These are phyloP conservation scores for Drosophila leontia DNA, from an alignment of 1,140 invertebrate species.

Conservation along the genomic window DNA sequence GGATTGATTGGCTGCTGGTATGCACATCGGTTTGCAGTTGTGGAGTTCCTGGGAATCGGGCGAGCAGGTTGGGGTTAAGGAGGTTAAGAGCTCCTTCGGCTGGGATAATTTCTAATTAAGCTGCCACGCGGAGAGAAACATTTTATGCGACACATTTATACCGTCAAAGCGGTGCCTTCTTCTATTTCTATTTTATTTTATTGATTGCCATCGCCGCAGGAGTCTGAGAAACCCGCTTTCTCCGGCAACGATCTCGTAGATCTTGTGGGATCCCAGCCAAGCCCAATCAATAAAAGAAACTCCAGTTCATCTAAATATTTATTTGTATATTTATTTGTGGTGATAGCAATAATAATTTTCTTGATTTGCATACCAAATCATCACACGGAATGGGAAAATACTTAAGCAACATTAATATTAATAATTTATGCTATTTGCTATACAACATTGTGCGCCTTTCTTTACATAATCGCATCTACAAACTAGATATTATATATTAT, in stretches of 20 bases:
- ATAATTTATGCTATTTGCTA: conserved; percentile 81
- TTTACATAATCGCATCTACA: conserved; percentile 39
- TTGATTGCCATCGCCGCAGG: conserved; percentile 58
- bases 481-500: conserved; percentile 20
- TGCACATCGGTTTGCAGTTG: conserved; percentile 58
- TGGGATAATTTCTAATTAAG: conserved; percentile 53
- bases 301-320: conserved; percentile 73
- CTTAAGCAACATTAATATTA: conserved; percentile 54
- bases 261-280: conserved; percentile 10
- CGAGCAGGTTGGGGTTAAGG: conserved; percentile 27
- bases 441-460: conserved; percentile 62
- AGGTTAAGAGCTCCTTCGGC: conserved; percentile 28
- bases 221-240: conserved; percentile 50
- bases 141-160: conserved; percentile 51
- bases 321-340: conserved; percentile 71
- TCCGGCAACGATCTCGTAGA: conserved; percentile 43
- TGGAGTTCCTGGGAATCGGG: conserved; percentile 22
- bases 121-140: conserved; percentile 30
- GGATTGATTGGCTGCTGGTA: conserved; percentile 80
- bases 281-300: conserved; percentile 47
- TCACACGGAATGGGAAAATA: conserved; percentile 47
- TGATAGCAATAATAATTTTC: conserved; percentile 75
- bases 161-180: conserved; percentile 2
- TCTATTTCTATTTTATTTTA: conserved; percentile 16
- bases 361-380: conserved; percentile 70